Percentiles rank a stretch among this genome's conserved stretches.
Evolutionary conservation across 2,888 invertebrate genomes (phyloP).

Genomic region (Tortrix viridana): DNA sequence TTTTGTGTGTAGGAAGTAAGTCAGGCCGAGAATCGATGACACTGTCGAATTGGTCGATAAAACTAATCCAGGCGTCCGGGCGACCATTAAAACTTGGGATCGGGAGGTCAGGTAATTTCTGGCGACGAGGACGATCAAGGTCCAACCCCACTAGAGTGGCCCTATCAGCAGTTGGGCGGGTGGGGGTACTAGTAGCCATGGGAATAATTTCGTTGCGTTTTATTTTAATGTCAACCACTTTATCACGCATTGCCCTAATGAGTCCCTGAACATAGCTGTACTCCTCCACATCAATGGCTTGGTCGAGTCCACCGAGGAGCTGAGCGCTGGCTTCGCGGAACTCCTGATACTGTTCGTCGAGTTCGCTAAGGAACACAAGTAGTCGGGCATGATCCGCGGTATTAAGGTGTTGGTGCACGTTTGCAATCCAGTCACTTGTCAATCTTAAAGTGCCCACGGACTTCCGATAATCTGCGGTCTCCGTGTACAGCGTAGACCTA

Average conservation of each 20-base stretch:
- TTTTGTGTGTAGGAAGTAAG: slow-evolving; percentile 1
- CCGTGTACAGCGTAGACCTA: not conserved
- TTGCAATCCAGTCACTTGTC: slow-evolving; percentile 5
- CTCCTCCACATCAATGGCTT: slow-evolving; percentile 1
- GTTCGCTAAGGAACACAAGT: not conserved
- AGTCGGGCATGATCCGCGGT: not conserved
- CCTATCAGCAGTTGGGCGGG: not conserved
- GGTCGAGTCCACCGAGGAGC: not conserved
- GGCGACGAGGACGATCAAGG: not conserved
- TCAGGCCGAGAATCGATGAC: slow-evolving; percentile 3
- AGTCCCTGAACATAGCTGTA: not conserved
- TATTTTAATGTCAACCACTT: not conserved
- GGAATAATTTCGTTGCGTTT: not conserved
- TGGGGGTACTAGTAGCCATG: not conserved
- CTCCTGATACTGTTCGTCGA: not conserved
- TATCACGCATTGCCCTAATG: not conserved
- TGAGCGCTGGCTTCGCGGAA: not conserved
- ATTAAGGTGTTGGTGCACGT: not conserved
- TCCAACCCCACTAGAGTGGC: not conserved
- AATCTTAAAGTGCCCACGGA: slow-evolving; percentile 1
- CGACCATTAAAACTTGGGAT: not conserved
- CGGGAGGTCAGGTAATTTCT: not conserved
- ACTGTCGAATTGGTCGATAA: slow-evolving; percentile 11
- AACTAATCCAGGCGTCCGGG: not conserved
- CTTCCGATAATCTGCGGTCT: not conserved